These are phyloP conservation scores for Chrysaora quinquecirrha DNA, from an alignment of 30 jellyfish, hydroid and myxozoan genomes.

Conservation along the genomic window DNA sequence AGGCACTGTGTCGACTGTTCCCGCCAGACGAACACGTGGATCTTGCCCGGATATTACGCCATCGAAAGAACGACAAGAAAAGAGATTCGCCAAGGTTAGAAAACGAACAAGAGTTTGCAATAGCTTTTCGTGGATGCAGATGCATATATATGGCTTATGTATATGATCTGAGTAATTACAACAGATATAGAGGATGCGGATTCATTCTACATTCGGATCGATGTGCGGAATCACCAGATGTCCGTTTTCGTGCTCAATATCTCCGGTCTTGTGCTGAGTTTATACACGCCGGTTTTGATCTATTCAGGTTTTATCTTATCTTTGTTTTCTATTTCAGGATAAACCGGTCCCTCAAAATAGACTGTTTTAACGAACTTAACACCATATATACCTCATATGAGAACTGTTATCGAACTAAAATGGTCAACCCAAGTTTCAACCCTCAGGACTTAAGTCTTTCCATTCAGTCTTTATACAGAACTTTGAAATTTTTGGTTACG, in stretches of 20 bases:
- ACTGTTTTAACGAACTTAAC: constrained; percentile 62
- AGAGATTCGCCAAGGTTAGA: constrained; percentile 43
- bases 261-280: neutral
- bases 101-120: neutral
- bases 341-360: constrained; percentile 49
- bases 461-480: neutral
- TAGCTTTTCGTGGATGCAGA: neutral
- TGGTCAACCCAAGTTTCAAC: constrained; percentile 24
- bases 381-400: constrained; percentile 22
- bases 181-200: no score
- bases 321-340: constrained; percentile 64
- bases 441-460: constrained; percentile 22
- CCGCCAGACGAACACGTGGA: constrained; percentile 91
- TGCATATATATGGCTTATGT: no score
- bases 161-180: no score
- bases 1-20: constrained; percentile 86
- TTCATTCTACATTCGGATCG: neutral
- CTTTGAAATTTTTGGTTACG: constrained; percentile 2
- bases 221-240: neutral
- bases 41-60: constrained; percentile 74
- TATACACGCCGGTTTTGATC: neutral
- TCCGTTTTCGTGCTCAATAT: no score
- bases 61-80: constrained; percentile 67
- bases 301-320: constrained; percentile 9
- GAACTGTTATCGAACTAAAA: constrained; percentile 49